Evolutionary conservation across 1,140 invertebrate genomes (phyloP), one percentile per base, ranked within the genome.

Genomic region (Bemisia tabaci): DNA sequence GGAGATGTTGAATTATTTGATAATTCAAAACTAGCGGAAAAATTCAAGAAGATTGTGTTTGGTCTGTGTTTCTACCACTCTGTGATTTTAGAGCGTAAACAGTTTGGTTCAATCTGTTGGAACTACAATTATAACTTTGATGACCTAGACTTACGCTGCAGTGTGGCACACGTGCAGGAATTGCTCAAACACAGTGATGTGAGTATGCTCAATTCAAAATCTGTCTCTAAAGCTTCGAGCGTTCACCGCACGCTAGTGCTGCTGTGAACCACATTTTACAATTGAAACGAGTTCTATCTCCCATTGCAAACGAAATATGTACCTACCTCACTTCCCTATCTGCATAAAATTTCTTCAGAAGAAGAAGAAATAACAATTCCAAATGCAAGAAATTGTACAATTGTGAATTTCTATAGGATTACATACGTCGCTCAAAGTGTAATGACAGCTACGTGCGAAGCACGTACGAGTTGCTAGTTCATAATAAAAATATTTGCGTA

Each of bases 101-200:
- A 94, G 75, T 98, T 95, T 75, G 94, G 94, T 0, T 87, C 95
- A 0, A 83, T 97, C 58, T 95, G 95, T 0, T 95, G 94, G 95
- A 98, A 97, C 74, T 94, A 91, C 62, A 85, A 88, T 0, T 98
- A 97, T 73, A 93, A 95, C 74, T 98, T 97, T 76, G 96, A 96
- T 74, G 94, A 97, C 75, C 95, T 93, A 0, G 95, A 97, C 79
- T 79, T 97, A 2, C 81, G 89, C 64, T 96, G 97, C 65, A 87
- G 87, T 71, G 86, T 93, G 59, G 83, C 90, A 64, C 94, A 97
- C 75, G 78, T 97, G 1, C 84, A 88, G 68, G 91, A 94, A 78
- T 95, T 95, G 77, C 82, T 95, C 22, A 90, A 95, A 74, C 87
- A 94, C 68, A 91, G 90, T 73, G 81, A 84, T 62, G 84, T 83